Percentiles rank a stretch among this genome's conserved stretches.
phyloP scores from a whole-genome alignment of 2,888 invertebrate species.

The Andrena hattorfiana region DNA sequence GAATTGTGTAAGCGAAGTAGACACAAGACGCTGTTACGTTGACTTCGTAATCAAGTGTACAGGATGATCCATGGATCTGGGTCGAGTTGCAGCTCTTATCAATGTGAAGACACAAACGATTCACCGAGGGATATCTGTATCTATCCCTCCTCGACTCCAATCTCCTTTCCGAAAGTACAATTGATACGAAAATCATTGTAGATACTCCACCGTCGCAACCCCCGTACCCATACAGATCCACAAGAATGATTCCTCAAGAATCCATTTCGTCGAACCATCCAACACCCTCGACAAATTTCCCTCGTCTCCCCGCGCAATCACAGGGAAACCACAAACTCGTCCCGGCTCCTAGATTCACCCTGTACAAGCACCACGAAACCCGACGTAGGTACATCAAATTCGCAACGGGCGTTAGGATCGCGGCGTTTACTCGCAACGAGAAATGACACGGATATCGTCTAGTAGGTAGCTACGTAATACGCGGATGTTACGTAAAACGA shows the following conservation, averaged over 20 bases:
- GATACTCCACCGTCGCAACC: too few species aligned
- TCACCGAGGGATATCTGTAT: background rate
- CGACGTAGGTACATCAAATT: conserved; percentile 19
- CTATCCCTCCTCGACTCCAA: background rate
- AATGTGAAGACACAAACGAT: background rate
- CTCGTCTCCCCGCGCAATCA: too few species aligned
- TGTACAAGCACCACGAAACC: background rate
- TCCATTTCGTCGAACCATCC: too few species aligned
- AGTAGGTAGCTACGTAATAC: background rate
- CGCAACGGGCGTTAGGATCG: background rate
- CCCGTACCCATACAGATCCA: too few species aligned
- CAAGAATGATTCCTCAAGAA: too few species aligned
- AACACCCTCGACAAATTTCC: too few species aligned
- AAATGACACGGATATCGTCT: background rate
- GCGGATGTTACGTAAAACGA: background rate
- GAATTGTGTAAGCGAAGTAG: conserved; percentile 30
- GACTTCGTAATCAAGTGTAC: background rate
- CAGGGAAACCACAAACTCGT: background rate
- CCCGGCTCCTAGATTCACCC: background rate
- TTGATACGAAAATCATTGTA: too few species aligned
- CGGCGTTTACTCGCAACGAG: background rate
- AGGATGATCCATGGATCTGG: background rate
- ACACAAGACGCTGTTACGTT: conserved; percentile 11
- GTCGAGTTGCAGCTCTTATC: background rate
- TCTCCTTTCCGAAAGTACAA: background rate